phyloP scores from a whole-genome alignment of 2,113 vertebrate genomes.

The Synchiropus splendidus region DNA sequence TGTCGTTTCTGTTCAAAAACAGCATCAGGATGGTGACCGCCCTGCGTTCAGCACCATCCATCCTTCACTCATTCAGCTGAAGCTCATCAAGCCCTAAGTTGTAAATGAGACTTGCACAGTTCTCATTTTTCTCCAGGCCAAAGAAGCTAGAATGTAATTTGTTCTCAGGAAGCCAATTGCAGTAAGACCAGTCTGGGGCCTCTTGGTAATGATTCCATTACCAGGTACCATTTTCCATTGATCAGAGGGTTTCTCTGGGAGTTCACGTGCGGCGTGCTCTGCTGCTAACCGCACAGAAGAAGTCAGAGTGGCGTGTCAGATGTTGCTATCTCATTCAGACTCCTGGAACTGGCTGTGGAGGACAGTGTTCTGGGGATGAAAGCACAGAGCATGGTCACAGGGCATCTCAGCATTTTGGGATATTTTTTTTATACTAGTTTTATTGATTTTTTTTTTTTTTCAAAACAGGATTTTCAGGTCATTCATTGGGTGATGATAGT shows the following conservation, averaged over 20 bases:
- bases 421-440: too few species aligned
- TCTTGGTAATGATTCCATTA: slow-evolving; percentile 30
- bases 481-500: too few species aligned
- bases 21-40: too few species aligned
- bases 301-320: background rate
- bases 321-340: background rate
- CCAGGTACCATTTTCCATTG: slow-evolving; percentile 36
- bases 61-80: too few species aligned
- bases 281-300: background rate
- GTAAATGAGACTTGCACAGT: slow-evolving; percentile 23
- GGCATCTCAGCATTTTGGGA: too few species aligned
- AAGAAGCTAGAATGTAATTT: slow-evolving; percentile 11
- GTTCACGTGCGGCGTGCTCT: slow-evolving; percentile 6
- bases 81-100: slow-evolving; percentile 17
- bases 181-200: slow-evolving; percentile 7
- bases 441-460: too few species aligned
- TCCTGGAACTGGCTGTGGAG: slow-evolving; percentile 1
- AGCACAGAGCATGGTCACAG: too few species aligned
- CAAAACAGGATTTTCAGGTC: too few species aligned
- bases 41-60: too few species aligned
- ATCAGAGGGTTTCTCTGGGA: slow-evolving; percentile 20
- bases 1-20: too few species aligned
- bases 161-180: slow-evolving; percentile 29
- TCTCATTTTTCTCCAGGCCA: slow-evolving; percentile 10
- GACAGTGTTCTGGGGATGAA: too few species aligned